These are phyloP conservation scores for Bungarus multicinctus DNA, from an alignment of 2,113 vertebrate genomes.

Conservation along the genomic window DNA sequence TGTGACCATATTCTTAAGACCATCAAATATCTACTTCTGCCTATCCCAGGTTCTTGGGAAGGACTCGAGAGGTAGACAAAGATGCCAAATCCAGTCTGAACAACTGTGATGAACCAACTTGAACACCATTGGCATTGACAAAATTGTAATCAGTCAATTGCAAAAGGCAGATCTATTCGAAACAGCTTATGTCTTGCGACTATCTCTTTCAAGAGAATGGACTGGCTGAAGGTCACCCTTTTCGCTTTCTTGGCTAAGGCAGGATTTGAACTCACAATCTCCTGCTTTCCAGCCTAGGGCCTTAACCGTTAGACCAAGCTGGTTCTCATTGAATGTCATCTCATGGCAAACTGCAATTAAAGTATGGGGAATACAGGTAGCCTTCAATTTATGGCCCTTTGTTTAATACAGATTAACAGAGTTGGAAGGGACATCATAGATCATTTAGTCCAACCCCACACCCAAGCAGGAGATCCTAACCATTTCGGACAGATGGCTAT, in stretches of 20 bases:
- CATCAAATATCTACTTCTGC: not conserved
- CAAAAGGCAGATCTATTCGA: not conserved
- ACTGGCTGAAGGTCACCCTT: too few relatives aligned
- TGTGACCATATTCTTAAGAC: not conserved
- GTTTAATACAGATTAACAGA: not conserved
- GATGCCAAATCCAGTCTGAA: too few relatives aligned
- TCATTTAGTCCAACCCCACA: too few relatives aligned
- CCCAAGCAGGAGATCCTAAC: too few relatives aligned
- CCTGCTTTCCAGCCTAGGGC: not conserved
- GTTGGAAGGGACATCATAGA: too few relatives aligned
- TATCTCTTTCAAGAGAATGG: not conserved
- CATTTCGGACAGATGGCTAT: too few relatives aligned
- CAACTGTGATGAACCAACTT: not conserved
- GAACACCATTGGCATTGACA: not conserved
- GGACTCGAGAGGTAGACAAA: too few relatives aligned
- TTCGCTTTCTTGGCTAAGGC: not conserved
- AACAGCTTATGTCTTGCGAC: not conserved
- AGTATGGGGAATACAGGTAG: not conserved
- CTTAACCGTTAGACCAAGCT: not conserved
- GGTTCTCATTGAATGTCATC: not conserved
- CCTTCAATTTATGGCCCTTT: not conserved
- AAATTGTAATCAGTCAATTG: not conserved
- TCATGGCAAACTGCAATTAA: not conserved
- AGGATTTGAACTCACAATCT: not conserved
- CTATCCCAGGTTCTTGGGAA: not conserved